Conservation (phyloP, 2,797 vertebrate genomes). For the Melanotaenia trifasciata region DNA sequence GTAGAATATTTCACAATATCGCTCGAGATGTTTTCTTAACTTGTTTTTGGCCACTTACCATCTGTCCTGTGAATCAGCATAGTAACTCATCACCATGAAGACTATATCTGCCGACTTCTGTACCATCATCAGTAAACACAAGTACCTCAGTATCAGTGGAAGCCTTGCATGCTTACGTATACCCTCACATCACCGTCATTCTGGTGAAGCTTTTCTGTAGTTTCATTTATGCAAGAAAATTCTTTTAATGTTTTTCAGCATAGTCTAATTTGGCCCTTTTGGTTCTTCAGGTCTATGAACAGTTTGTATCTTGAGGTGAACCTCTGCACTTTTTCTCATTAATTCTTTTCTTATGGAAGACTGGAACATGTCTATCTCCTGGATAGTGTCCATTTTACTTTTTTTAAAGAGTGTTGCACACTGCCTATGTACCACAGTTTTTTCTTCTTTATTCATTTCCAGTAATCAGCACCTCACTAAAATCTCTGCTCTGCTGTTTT, state of each 20-base stretch:
- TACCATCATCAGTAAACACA: neutral
- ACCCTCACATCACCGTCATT: neutral
- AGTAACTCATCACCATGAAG: neutral
- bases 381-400: neutral
- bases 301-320: neutral
- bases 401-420: neutral
- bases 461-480: neutral
- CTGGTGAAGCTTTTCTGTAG: neutral
- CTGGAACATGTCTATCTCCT: neutral
- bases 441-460: neutral
- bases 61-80: neutral
- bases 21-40: neutral
- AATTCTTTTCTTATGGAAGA: no score
- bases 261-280: neutral
- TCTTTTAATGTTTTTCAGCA: no score
- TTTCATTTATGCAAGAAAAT: no score
- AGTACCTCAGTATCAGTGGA: neutral
- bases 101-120: neutral
- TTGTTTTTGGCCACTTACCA: neutral
- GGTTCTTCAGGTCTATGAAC: neutral
- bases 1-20: neutral
- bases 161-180: neutral
- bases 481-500: no score
- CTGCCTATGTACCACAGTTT: neutral
- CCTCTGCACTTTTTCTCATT: no score